Evolutionary conservation across 2,797 vertebrate species (phyloP).

Genomic region (Hippoglossus hippoglossus): DNA sequence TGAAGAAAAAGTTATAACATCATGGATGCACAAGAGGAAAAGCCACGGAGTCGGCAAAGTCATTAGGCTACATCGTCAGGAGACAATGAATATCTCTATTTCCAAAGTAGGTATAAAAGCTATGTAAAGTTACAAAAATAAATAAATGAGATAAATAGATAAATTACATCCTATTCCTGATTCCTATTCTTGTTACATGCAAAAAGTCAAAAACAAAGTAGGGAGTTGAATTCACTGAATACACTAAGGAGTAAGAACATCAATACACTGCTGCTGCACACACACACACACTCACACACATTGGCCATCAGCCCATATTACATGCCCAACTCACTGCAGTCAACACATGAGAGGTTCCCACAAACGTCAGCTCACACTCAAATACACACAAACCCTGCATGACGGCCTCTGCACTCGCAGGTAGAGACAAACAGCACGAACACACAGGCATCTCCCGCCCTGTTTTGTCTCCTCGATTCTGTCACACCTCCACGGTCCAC

Average conservation of each 20-base stretch:
- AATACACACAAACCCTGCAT: constrained; percentile 23
- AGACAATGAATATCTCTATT: too few species aligned
- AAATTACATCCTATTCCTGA: too few species aligned
- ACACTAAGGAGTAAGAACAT: too few species aligned
- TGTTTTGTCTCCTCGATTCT: constrained; percentile 24
- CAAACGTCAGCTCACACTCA: constrained; percentile 12
- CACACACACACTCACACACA: constrained; percentile 8
- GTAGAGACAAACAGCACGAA: constrained; percentile 16
- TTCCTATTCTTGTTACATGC: constrained; percentile 2
- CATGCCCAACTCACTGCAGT: constrained; percentile 27
- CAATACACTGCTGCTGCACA: not conserved
- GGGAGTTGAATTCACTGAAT: constrained; percentile 46
- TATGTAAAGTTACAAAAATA: too few species aligned
- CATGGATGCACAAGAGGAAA: too few species aligned
- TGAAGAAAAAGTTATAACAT: too few species aligned
- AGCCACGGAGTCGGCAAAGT: too few species aligned
- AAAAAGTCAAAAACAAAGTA: constrained; percentile 35
- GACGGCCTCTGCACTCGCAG: constrained; percentile 17
- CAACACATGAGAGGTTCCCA: constrained; percentile 14
- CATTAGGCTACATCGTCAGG: too few species aligned
- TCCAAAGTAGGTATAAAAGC: too few species aligned
- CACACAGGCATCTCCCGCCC: constrained; percentile 40
- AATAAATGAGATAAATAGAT: too few species aligned
- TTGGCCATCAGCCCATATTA: constrained; percentile 21
- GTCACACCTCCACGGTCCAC: constrained; percentile 30